These are phyloP conservation scores for Megalonaias nervosa DNA, from an alignment of 1,140 invertebrate genomes.

Conservation along the genomic window DNA sequence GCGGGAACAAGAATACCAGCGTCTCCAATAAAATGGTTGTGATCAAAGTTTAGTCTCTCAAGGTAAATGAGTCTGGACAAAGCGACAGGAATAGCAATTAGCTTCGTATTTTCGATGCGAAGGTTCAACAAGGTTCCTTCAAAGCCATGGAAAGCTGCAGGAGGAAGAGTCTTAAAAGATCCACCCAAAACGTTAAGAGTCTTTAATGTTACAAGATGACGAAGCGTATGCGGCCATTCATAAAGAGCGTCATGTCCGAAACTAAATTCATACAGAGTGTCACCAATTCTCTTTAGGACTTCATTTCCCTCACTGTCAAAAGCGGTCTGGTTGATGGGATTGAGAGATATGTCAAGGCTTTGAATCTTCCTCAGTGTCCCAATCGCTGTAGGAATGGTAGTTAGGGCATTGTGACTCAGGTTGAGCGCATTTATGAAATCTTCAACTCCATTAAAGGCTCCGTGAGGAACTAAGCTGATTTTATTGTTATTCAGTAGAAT, in stretches of 20 bases:
- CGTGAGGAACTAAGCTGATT: not conserved
- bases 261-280: constrained; percentile 14
- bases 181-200: too few relatives aligned
- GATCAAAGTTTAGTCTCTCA: too few relatives aligned
- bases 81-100: too few relatives aligned
- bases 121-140: too few relatives aligned
- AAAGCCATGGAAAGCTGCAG: too few relatives aligned
- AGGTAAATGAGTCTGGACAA: too few relatives aligned
- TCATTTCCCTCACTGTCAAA: constrained; percentile 7
- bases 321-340: constrained; percentile 21
- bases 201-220: too few relatives aligned
- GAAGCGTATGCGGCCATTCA: too few relatives aligned
- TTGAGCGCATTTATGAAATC: not conserved
- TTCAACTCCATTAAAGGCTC: constrained; percentile 8
- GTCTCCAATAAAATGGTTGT: constrained; percentile 10
- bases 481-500: constrained; percentile 19
- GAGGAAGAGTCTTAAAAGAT: too few relatives aligned
- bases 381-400: constrained; percentile 6
- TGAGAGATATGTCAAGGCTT: constrained; percentile 15
- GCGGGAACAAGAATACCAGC: constrained; percentile 29
- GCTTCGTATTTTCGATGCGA: too few relatives aligned
- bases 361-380: constrained; percentile 2
- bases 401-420: constrained; percentile 17
- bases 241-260: constrained; percentile 3
- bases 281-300: constrained; percentile 20